phyloP scores from a whole-genome alignment of 1,140 invertebrate genomes.

The Zaprionus kolodkinae region DNA sequence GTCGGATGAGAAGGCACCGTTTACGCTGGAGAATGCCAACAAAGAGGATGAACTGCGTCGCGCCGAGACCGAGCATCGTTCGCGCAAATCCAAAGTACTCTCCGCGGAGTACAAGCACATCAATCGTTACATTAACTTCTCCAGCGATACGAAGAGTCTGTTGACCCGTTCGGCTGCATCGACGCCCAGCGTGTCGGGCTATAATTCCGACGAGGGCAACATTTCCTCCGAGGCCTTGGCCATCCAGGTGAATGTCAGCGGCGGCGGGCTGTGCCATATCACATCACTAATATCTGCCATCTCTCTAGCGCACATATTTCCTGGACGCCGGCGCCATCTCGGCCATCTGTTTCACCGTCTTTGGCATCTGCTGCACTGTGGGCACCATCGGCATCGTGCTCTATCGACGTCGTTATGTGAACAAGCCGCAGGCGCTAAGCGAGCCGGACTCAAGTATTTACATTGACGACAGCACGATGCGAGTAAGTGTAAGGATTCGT shows the following conservation, averaged over 20 bases:
- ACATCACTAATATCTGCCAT: neutral
- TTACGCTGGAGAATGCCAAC: slow-evolving; percentile 79
- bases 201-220: slow-evolving; percentile 67
- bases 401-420: slow-evolving; percentile 90
- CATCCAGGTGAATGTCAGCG: slow-evolving; percentile 62
- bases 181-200: slow-evolving; percentile 57
- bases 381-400: slow-evolving; percentile 90
- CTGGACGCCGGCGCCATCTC: slow-evolving; percentile 90
- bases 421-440: slow-evolving; percentile 92
- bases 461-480: slow-evolving; percentile 94
- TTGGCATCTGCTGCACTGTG: slow-evolving; percentile 88
- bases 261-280: too few species aligned
- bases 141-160: slow-evolving; percentile 75
- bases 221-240: slow-evolving; percentile 80
- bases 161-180: slow-evolving; percentile 72
- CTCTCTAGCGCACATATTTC: slow-evolving; percentile 69
- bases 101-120: slow-evolving; percentile 80
- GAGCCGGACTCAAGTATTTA: slow-evolving; percentile 95
- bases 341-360: slow-evolving; percentile 89
- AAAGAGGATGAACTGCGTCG: slow-evolving; percentile 75
- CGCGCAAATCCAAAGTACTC: slow-evolving; percentile 77
- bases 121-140: slow-evolving; percentile 82
- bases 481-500: slow-evolving; percentile 87
- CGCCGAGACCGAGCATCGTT: slow-evolving; percentile 74
- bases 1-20: slow-evolving; percentile 65